A percentile compares a stretch with the other conserved stretches of the same genome.
These are phyloP conservation scores for Phalacrocorax pelagicus DNA, from an alignment of 2,113 vertebrate species.

Conservation along the genomic window DNA sequence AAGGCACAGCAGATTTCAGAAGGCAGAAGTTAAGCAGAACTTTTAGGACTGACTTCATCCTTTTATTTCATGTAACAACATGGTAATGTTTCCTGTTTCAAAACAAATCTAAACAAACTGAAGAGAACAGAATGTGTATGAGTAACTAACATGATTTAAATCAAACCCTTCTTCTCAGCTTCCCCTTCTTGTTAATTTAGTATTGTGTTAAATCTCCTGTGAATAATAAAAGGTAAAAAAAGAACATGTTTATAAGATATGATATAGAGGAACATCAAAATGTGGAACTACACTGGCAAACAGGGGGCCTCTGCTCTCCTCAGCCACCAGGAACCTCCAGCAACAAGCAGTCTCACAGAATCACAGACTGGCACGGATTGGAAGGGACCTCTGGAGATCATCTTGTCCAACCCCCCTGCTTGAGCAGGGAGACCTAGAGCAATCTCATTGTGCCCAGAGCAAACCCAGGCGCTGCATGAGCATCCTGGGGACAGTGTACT, in stretches of 20 bases:
- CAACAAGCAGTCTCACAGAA: too few relatives aligned
- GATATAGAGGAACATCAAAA: not conserved
- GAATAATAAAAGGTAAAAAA: not conserved
- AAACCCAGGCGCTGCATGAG: not conserved
- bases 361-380: too few relatives aligned
- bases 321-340: not conserved
- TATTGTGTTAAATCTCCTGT: not conserved
- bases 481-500: fast-evolving
- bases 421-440: too few relatives aligned
- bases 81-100: not conserved
- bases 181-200: not conserved
- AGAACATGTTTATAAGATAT: not conserved
- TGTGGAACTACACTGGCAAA: not conserved
- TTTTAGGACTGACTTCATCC: not conserved
- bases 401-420: too few relatives aligned
- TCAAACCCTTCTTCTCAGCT: not conserved
- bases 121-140: not conserved
- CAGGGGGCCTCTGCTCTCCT: not conserved
- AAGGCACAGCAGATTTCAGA: not conserved
- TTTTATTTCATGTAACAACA: not conserved
- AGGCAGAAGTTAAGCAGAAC: not conserved
- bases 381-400: too few relatives aligned
- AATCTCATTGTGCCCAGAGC: not conserved
- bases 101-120: not conserved
- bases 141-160: not conserved